phyloP scores from a whole-genome alignment of 2,888 invertebrate genomes.

The Phlogophora meticulosa region DNA sequence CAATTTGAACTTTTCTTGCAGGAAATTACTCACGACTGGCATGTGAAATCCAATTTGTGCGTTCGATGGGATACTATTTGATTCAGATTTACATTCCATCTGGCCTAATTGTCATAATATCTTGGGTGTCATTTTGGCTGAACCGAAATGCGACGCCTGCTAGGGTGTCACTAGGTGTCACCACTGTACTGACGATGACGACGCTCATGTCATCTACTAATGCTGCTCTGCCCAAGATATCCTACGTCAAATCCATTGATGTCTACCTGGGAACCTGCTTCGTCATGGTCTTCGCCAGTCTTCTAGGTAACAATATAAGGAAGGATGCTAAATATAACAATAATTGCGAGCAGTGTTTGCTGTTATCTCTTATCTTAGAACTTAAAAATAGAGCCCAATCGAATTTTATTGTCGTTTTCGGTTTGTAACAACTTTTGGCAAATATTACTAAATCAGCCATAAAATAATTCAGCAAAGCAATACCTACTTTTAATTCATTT shows the following conservation, averaged over 20 bases:
- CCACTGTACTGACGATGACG: conserved; percentile 99
- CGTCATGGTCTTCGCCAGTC: conserved; percentile 99
- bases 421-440: no score
- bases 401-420: no score
- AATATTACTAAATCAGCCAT: no score
- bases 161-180: conserved; percentile 97
- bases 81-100: conserved; percentile 99
- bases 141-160: conserved; percentile 98
- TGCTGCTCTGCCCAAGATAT: conserved; percentile 99
- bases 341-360: not conserved
- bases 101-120: conserved; percentile 98
- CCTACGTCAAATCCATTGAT: conserved; percentile 99
- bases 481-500: no score
- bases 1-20: conserved; percentile 79
- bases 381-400: not conserved
- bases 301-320: conserved; percentile 93
- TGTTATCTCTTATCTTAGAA: not conserved
- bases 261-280: conserved; percentile 99
- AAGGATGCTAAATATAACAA: conserved; percentile 41
- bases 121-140: conserved; percentile 99
- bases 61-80: conserved; percentile 99
- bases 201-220: conserved; percentile 99
- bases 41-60: conserved; percentile 98
- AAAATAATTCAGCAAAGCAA: no score
- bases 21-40: conserved; percentile 99